A percentile compares a stretch with the other conserved stretches of the same genome.
phyloP scores from a whole-genome alignment of 2,888 invertebrate species.

The Drosophila niveifrons region DNA sequence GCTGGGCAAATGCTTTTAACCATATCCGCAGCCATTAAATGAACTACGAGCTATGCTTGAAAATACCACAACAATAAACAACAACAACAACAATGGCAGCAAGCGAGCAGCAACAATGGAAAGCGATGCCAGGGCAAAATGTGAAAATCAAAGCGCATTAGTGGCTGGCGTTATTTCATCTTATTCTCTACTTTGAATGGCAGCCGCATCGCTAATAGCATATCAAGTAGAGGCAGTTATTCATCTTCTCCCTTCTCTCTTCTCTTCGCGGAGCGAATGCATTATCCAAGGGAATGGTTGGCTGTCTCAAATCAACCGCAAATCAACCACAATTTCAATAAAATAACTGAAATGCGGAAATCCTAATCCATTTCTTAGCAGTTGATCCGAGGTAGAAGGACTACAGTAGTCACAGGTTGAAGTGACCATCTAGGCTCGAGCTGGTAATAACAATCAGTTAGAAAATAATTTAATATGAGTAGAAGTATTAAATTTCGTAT shows the following conservation, averaged over 20 bases:
- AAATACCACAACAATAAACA: conserved; percentile 33
- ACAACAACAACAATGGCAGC: conserved; percentile 31
- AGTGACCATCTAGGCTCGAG: neutral
- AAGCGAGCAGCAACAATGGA: conserved; percentile 58
- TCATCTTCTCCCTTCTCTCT: neutral
- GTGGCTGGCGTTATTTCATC: conserved; percentile 72
- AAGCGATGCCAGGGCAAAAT: conserved; percentile 69
- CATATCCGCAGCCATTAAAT: conserved; percentile 80
- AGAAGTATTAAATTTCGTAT: neutral
- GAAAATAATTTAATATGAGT: neutral
- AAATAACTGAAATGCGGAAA: conserved; percentile 40
- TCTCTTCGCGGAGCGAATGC: conserved; percentile 15
- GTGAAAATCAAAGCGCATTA: conserved; percentile 79
- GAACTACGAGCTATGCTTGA: conserved; percentile 36
- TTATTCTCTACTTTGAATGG: conserved; percentile 42
- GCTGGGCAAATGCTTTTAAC: conserved; percentile 79
- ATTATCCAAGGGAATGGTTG: conserved; percentile 14
- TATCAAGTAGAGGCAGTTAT: conserved; percentile 46
- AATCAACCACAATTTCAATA: conserved; percentile 56
- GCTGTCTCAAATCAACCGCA: conserved; percentile 17
- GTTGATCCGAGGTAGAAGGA: neutral
- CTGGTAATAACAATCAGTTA: neutral
- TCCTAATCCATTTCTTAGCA: conserved; percentile 39
- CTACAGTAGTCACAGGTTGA: neutral
- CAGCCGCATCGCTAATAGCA: conserved; percentile 59